phyloP scores from a whole-genome alignment of 30 jellyfish, hydroid and myxozoan genomes.

The Aurelia sp. region DNA sequence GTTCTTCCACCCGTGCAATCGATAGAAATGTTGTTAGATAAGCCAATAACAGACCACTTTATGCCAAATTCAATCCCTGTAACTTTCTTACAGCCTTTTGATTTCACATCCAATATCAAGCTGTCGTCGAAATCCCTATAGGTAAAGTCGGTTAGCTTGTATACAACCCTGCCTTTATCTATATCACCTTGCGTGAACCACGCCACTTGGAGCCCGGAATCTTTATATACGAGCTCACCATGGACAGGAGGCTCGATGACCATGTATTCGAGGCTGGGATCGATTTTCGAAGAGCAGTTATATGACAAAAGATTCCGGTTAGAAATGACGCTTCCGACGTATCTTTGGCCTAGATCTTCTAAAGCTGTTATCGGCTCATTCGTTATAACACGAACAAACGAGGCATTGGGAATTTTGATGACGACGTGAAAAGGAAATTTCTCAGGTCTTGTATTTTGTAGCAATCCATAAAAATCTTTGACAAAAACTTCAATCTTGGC shows the following conservation, averaged over 20 bases:
- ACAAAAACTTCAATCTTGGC: slow-evolving; percentile 11
- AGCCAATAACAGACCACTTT: slow-evolving; percentile 55
- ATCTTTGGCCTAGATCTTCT: slow-evolving; percentile 13
- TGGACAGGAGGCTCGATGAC: slow-evolving; percentile 70
- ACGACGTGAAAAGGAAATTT: slow-evolving; percentile 18
- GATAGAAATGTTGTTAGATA: slow-evolving; percentile 23
- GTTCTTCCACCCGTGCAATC: slow-evolving; percentile 27
- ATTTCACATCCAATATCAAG: slow-evolving; percentile 39
- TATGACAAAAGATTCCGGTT: slow-evolving; percentile 30
- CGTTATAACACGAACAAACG: slow-evolving; percentile 17
- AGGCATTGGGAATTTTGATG: slow-evolving; percentile 17
- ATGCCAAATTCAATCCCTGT: slow-evolving; percentile 27
- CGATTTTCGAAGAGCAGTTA: slow-evolving; percentile 32
- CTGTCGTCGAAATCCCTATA: slow-evolving; percentile 23
- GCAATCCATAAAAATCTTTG: slow-evolving; percentile 10
- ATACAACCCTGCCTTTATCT: slow-evolving; percentile 19
- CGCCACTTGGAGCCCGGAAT: slow-evolving; percentile 22
- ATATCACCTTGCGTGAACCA: slow-evolving; percentile 51
- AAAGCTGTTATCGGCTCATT: slow-evolving; percentile 50
- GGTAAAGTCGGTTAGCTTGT: slow-evolving; percentile 31
- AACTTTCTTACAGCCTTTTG: slow-evolving; percentile 28
- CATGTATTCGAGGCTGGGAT: slow-evolving; percentile 29
- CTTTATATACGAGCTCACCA: slow-evolving; percentile 45
- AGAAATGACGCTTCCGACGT: slow-evolving; percentile 39
- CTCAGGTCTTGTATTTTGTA: slow-evolving; percentile 13